Percentiles rank a stretch among this genome's conserved stretches.
phyloP scores from a whole-genome alignment of 2,888 invertebrate genomes.

The Drosophila yooni region DNA sequence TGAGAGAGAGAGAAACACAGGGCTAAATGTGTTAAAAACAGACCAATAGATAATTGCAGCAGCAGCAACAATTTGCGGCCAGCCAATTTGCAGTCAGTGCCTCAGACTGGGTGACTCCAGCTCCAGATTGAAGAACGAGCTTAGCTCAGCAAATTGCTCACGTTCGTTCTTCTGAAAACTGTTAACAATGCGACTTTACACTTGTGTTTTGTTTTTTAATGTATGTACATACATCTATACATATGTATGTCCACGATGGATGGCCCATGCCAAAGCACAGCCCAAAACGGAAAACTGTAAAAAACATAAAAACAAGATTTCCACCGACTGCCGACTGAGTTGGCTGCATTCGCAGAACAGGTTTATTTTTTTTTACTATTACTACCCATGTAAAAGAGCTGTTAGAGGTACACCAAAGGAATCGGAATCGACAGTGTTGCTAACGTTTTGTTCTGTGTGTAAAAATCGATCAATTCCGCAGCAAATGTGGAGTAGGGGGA shows the following conservation, averaged over 20 bases:
- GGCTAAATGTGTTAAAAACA: conserved; percentile 22
- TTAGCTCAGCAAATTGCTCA: conserved; percentile 66
- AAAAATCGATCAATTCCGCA: conserved; percentile 72
- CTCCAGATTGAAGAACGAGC: conserved; percentile 41
- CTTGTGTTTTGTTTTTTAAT: conserved; percentile 35
- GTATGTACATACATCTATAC: conserved; percentile 2
- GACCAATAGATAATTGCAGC: conserved; percentile 37
- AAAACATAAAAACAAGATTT: conserved; percentile 65
- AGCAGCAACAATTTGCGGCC: conserved; percentile 30
- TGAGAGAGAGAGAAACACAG: conserved; percentile 26
- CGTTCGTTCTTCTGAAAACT: conserved; percentile 70
- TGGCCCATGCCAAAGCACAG: conserved; percentile 61
- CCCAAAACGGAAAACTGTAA: conserved; percentile 74
- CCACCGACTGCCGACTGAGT: conserved; percentile 27
- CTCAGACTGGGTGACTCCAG: conserved; percentile 57
- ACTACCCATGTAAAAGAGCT: conserved; percentile 45
- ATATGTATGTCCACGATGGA: conserved; percentile 26
- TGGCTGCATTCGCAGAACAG: conserved; percentile 72
- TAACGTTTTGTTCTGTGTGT: conserved; percentile 44
- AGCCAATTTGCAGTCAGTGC: conserved; percentile 49
- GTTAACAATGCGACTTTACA: conserved; percentile 59
- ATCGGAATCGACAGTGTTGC: conserved; percentile 36
- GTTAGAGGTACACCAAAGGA: conserved; percentile 50
- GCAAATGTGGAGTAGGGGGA: conserved; percentile 27
- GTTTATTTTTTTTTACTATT: conserved; percentile 59